These are phyloP conservation scores for Tetropium fuscum DNA, from an alignment of 2,888 invertebrate genomes.

Conservation along the genomic window DNA sequence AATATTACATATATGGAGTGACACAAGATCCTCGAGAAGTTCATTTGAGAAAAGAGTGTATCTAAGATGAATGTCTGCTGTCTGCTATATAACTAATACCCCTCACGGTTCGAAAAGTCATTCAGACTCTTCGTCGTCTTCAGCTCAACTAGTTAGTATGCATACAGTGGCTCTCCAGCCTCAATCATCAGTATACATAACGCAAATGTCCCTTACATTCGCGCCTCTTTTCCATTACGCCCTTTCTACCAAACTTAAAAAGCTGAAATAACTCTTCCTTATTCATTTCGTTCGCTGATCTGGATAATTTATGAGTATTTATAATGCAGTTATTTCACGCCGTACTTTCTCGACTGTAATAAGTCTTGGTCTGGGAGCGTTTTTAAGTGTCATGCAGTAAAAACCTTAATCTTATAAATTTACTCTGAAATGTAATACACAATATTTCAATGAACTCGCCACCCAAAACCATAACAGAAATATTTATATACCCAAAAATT, in stretches of 20 bases:
- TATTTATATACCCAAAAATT: no score
- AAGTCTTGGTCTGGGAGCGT: constrained; percentile 18
- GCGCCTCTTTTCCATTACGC: constrained; percentile 60
- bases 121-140: constrained; percentile 34
- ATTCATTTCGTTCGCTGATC: constrained; percentile 54
- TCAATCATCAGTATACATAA: constrained; percentile 61
- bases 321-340: constrained; percentile 53
- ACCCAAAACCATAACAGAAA: no score
- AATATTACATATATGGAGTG: constrained; percentile 22
- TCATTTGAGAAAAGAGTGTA: constrained; percentile 23
- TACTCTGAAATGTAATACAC: constrained; percentile 7
- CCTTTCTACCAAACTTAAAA: constrained; percentile 55
- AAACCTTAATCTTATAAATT: constrained; percentile 18
- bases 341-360: constrained; percentile 23
- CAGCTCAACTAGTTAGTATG: constrained; percentile 50
- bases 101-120: constrained; percentile 46
- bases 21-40: constrained; percentile 14
- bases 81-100: constrained; percentile 45
- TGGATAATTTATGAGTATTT: constrained; percentile 60
- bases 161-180: constrained; percentile 51
- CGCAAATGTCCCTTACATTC: constrained; percentile 61
- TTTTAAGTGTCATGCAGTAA: constrained; percentile 21
- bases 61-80: constrained; percentile 42
- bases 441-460: constrained; percentile 8
- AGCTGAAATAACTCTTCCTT: constrained; percentile 61